Evolutionary conservation across 92 coral and sea anemone genomes (phyloP).

Genomic region (Anthopleura xanthogrammica): DNA sequence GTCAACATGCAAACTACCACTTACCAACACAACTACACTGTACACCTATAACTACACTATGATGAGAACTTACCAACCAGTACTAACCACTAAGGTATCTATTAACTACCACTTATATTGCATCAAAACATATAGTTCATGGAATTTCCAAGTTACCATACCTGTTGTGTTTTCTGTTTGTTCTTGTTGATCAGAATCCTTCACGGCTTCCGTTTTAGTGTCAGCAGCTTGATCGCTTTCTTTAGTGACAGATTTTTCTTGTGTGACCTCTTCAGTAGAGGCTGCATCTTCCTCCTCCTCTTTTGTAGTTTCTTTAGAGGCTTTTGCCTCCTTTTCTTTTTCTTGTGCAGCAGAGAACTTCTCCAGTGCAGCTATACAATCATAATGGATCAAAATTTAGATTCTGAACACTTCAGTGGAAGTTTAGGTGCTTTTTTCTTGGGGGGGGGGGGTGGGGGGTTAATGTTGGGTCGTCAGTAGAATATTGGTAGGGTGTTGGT

Average conservation of each 20-base stretch:
- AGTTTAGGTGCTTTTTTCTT: background rate
- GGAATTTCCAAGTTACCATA: background rate
- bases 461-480: no score
- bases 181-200: background rate
- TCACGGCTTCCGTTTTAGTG: background rate
- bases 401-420: background rate
- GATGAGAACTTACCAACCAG: no score
- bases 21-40: no score
- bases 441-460: no score
- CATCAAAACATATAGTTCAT: background rate
- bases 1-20: no score
- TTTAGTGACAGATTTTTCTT: background rate
- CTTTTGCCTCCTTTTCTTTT: slow-evolving; percentile 30
- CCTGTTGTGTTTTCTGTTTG: background rate
- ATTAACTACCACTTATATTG: background rate
- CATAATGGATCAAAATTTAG: background rate
- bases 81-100: no score
- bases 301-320: background rate
- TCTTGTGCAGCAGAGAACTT: slow-evolving; percentile 43
- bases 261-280: background rate
- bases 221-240: background rate
- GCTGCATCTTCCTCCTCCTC: background rate
- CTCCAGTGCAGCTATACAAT: slow-evolving; percentile 56
- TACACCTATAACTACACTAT: no score
- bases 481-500: background rate